Evolutionary conservation across 92 coral and sea anemone species (phyloP), one percentile per base, ranked within the genome.

Genomic region (Zoanthus gigantus): DNA sequence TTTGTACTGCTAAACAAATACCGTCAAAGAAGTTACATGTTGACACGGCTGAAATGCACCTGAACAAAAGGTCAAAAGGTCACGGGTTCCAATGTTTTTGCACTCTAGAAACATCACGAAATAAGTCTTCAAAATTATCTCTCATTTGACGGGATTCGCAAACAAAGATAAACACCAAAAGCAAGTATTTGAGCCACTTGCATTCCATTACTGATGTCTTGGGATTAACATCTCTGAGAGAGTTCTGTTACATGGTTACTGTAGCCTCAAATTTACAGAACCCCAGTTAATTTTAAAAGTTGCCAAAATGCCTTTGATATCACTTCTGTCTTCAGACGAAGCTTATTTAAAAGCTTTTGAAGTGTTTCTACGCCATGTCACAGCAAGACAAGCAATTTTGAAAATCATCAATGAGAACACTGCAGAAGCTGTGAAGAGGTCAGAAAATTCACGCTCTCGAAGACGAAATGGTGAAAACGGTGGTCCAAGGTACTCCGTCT

Each of bases 401-500:
- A 60, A 81, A 69, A 81, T 81, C 29, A 46, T 81, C 74, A 81
- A 81, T 15, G 85, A 81, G 28, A 81, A 81, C 75, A 81, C 85
- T 5, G 76, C 60, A 66, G 85, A 81, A 67, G 85, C 85, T 0
- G 37, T 66, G 0, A 45, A 69, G 75, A 81, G 15, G 28, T n/a
- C 32, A 80, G 85, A 80, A 50, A 80, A 60, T 31, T 80, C 30
- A 48, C 74, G 74, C 17, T 17, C 75, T 18, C 61, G 74, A 67
- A 65, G 74, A 47, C 85, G 85, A 28, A 81, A 81, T 81, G 85
- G 85, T 46, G 85, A 81, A 23, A 66, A 42, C 50, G 29, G 63
- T 47, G 17, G 60, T 73, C 15, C 47, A 45, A 85, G 85, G 75
- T 90, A 85, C 90, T 61, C 92, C 9, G 85, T 90, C 53, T 56